Percentiles rank a stretch among this genome's conserved stretches.
These are phyloP conservation scores for Poecilobothrus nobilitatus DNA, from an alignment of 2,888 invertebrate species.

Conservation along the genomic window DNA sequence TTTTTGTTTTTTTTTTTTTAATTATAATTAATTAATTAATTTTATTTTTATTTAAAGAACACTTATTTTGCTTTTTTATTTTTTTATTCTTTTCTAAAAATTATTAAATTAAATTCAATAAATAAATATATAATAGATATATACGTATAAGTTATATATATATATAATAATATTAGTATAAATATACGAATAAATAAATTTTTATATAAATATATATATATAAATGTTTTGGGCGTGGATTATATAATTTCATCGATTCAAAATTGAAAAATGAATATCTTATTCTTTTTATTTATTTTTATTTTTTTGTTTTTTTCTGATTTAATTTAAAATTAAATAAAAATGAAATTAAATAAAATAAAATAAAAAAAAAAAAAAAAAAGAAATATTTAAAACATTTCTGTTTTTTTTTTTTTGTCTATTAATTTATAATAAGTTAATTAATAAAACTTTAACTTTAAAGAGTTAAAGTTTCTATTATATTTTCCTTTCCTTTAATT, in stretches of 20 bases:
- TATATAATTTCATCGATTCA: not conserved
- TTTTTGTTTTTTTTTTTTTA: not conserved
- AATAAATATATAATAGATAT: not conserved
- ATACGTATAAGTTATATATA: not conserved
- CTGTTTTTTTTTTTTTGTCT: too few relatives aligned
- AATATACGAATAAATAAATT: not conserved
- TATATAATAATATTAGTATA: not conserved
- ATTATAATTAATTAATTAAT: not conserved
- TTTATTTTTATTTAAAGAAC: not conserved
- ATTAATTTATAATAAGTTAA: too few relatives aligned
- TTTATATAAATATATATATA: not conserved
- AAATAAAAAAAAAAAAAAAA: too few relatives aligned
- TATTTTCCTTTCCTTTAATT: too few relatives aligned
- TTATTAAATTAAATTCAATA: conserved; percentile 2
- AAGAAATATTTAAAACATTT: too few relatives aligned
- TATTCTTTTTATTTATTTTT: too few relatives aligned
- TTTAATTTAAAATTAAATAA: too few relatives aligned
- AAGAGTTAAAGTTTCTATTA: too few relatives aligned
- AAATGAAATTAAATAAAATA: too few relatives aligned
- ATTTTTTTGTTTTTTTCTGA: too few relatives aligned
- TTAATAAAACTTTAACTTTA: too few relatives aligned
- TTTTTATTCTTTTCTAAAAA: not conserved
- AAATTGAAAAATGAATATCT: not conserved
- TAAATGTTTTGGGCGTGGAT: not conserved
- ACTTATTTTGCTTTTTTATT: not conserved